Base-by-base conservation (phyloP, 1,140 invertebrate genomes). In the Atta texana region DNA sequence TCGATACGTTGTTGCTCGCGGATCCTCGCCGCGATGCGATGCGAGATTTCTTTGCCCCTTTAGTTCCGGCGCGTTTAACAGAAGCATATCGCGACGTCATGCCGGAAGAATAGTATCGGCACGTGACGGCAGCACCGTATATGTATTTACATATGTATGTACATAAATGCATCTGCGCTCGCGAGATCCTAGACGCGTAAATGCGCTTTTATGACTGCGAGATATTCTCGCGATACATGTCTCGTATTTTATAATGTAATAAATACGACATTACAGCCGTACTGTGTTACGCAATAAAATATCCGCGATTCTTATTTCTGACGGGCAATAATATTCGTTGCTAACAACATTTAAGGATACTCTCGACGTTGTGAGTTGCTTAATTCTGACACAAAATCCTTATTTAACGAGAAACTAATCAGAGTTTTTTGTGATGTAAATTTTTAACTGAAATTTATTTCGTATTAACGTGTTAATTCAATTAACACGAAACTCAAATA, bases 61-160 rank as follows among this genome's bases (percentile, higher is more conserved):
- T 85, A 87, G 69, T 88, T 88, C 84, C 82, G 57, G 75, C 84
- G 71, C 75, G 75, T 86, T 86, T 86, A 85, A 63, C 77, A 81
- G 59, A 74, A 44, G 86, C 71, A 53, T 85, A 87, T 87, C 66
- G 71, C 80, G 53, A 69, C 71, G 81, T 61, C 55, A 85, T 71
- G 44, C 28, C 71, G 69, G 71, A 85, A 59, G 63, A 84, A 69
- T 71, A 55, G 24, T 63, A 84, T 72, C 78, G 78, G 86, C 86
- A 85, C 59, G 75, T 78, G 72, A 78, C 18, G 61, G 55, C 55
- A 57, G n/a, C 55, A 57, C 55, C 18, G n/a, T 21, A 57, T 53
- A 34, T 64, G 28, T 61, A 10, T 18, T 21, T 63, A 28, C 12
- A 12, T n/a, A n/a, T n/a, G n/a, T n/a, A n/a, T 28, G 2, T 18